Evolutionary conservation across 1,140 invertebrate genomes (phyloP).

Genomic region (Drosophila erecta): DNA sequence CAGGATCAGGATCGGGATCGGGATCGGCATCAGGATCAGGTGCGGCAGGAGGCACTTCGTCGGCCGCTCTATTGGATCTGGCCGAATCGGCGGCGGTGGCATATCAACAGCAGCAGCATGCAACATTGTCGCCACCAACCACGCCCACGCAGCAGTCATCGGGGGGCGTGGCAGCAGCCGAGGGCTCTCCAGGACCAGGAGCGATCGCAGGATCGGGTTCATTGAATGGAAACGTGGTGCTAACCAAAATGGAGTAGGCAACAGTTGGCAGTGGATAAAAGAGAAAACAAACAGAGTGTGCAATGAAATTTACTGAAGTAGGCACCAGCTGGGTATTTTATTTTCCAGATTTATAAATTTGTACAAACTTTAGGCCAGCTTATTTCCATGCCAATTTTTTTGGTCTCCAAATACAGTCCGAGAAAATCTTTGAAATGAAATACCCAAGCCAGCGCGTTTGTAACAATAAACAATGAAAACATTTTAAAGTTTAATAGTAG

Average conservation of each 20-base stretch:
- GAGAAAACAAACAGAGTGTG: slow-evolving; percentile 15
- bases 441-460: slow-evolving; percentile 2
- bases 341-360: slow-evolving; percentile 21
- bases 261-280: neutral
- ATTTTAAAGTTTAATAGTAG: slow-evolving; percentile 21
- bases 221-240: slow-evolving; percentile 46
- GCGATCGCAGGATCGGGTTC: slow-evolving; percentile 7
- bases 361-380: neutral
- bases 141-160: slow-evolving; percentile 70
- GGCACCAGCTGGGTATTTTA: neutral
- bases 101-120: slow-evolving; percentile 68
- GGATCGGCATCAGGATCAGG: neutral
- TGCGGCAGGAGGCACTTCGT: slow-evolving; percentile 29
- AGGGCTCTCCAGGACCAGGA: slow-evolving; percentile 46
- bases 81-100: slow-evolving; percentile 74
- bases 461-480: slow-evolving; percentile 8
- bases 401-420: neutral
- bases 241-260: slow-evolving; percentile 60
- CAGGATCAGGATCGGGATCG: slow-evolving; percentile 14
- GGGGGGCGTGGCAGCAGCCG: slow-evolving; percentile 9
- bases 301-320: slow-evolving; percentile 24
- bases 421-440: slow-evolving; percentile 17
- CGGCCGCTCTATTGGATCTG: slow-evolving; percentile 64
- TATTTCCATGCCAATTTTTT: neutral
- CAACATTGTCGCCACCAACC: slow-evolving; percentile 74